phyloP scores from a whole-genome alignment of 2,888 invertebrate species.

The Hypercompe scribonia region DNA sequence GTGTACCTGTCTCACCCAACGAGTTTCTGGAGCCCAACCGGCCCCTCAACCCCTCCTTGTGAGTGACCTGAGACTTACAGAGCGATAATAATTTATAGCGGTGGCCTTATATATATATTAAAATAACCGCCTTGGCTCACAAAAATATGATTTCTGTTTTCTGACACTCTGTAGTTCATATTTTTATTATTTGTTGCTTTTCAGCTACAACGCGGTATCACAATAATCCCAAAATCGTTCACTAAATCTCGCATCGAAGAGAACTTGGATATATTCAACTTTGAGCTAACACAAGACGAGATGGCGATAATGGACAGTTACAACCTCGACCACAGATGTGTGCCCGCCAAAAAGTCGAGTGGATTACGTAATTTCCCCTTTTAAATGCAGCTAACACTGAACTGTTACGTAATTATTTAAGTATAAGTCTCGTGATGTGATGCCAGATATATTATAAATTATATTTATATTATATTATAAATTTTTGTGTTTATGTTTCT shows the following conservation, averaged over 20 bases:
- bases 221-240: constrained; percentile 92
- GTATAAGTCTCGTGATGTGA: background rate
- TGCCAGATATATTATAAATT: no score
- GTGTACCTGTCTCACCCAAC: no score
- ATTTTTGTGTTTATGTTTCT: no score
- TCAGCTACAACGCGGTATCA: constrained; percentile 88
- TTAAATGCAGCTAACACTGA: constrained; percentile 31
- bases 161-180: background rate
- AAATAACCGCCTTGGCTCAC: no score
- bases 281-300: constrained; percentile 85
- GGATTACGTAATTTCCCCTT: constrained; percentile 69
- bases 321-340: constrained; percentile 85
- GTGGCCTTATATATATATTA: no score
- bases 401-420: background rate
- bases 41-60: no score
- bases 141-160: no score
- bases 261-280: constrained; percentile 89
- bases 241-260: constrained; percentile 89
- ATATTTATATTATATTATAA: no score
- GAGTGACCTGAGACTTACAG: no score
- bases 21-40: no score
- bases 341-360: constrained; percentile 62
- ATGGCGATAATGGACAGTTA: constrained; percentile 83
- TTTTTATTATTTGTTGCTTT: constrained; percentile 16
- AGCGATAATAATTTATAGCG: no score